Evolutionary conservation across 2,797 vertebrate species (phyloP).

Genomic region (Mus caroli): DNA sequence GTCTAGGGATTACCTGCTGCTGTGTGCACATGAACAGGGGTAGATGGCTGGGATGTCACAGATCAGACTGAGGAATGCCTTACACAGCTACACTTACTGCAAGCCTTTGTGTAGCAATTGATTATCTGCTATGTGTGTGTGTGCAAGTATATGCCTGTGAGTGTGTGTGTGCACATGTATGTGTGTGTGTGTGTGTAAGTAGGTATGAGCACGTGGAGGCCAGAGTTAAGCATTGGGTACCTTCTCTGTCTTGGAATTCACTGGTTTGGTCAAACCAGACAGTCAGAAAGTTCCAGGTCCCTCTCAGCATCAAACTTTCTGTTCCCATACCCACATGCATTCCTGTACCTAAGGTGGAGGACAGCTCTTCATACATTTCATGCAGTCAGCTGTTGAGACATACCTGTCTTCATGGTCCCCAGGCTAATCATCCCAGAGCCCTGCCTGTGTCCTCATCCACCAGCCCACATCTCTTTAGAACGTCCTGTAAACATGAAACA

Average conservation of each 20-base stretch:
- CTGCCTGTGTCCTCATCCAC: background rate
- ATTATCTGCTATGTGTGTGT: background rate
- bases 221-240: background rate
- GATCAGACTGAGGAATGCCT: background rate
- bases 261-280: background rate
- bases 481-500: background rate
- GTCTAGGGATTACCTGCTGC: too few relatives aligned
- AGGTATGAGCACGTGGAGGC: background rate
- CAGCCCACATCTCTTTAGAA: background rate
- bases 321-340: background rate
- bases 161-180: too few relatives aligned
- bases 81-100: background rate
- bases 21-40: rapidly evolving
- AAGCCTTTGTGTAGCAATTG: background rate
- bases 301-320: background rate
- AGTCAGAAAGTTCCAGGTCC: background rate
- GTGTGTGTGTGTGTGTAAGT: background rate
- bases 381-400: background rate
- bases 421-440: background rate
- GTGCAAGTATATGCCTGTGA: background rate
- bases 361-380: background rate
- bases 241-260: background rate
- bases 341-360: background rate
- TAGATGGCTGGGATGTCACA: background rate
- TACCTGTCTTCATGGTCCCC: background rate